Evolutionary conservation across 2,113 vertebrate genomes (phyloP).

Genomic region (Gymnobelideus leadbeateri): DNA sequence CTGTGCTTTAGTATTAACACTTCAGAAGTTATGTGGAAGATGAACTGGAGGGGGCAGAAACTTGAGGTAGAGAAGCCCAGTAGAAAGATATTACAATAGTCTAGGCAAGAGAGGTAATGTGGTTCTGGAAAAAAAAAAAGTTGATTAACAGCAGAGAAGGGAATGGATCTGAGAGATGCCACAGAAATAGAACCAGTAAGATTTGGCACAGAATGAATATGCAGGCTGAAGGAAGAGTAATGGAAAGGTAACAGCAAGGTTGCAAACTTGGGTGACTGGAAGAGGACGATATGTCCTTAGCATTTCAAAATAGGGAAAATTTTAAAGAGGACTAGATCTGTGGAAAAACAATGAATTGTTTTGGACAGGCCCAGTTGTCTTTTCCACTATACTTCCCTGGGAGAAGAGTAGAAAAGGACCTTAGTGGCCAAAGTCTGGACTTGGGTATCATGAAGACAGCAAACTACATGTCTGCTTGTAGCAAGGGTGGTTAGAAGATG

Average conservation of each 20-base stretch:
- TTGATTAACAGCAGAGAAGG: background rate
- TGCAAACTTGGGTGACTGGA: background rate
- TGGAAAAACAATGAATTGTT: background rate
- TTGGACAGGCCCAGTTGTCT: background rate
- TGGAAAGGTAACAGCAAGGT: background rate
- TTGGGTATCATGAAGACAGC: background rate
- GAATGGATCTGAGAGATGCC: background rate
- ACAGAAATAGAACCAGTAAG: background rate
- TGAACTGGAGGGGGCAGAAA: background rate
- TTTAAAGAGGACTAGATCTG: background rate
- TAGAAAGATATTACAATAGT: background rate
- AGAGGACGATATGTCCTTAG: background rate
- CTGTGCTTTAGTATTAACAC: background rate
- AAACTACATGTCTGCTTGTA: background rate
- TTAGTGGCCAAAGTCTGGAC: background rate
- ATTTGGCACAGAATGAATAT: background rate
- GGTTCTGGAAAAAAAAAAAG: background rate
- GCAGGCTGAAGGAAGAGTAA: too few species aligned
- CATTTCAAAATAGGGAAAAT: background rate
- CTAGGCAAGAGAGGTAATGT: background rate
- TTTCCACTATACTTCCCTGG: background rate
- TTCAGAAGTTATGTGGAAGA: background rate
- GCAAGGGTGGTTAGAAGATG: background rate
- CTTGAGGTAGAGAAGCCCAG: background rate
- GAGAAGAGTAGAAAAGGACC: background rate